Conservation (phyloP, 37 sponge, comb jelly and placozoan species). For the Cladorhizidae sp. region DNA sequence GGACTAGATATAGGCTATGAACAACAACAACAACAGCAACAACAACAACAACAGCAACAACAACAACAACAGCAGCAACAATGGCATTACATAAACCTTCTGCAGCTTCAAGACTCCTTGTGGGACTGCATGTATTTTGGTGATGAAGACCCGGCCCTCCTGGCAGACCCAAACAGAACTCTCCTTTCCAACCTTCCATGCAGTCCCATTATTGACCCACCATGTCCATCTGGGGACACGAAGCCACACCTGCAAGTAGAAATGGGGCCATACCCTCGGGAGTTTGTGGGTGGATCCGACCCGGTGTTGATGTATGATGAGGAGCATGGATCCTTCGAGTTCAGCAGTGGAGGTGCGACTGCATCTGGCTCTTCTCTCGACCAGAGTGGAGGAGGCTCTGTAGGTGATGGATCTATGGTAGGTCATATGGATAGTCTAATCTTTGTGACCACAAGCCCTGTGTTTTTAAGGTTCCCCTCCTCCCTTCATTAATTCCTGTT, state of each 20-base stretch:
- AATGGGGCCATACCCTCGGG: not conserved
- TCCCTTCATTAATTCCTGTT: no score
- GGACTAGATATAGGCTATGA: no score
- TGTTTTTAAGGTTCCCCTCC: no score
- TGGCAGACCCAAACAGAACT: not conserved
- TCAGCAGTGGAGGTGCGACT: constrained; percentile 14
- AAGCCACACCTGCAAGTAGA: not conserved
- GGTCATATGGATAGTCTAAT: no score
- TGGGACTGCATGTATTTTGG: constrained; percentile 27
- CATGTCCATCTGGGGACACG: no score
- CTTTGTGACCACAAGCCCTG: no score
- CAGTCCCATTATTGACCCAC: not conserved
- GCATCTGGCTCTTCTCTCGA: not conserved
- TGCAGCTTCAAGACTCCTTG: constrained; percentile 2
- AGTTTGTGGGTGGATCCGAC: not conserved
- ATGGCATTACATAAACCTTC: no score
- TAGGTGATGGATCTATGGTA: not conserved
- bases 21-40: no score
- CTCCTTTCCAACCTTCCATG: not conserved
- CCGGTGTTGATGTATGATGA: constrained; percentile 34
- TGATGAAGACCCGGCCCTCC: constrained; percentile 8
- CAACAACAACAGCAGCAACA: no score
- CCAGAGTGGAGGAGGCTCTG: not conserved
- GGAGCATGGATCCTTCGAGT: constrained; percentile 4
- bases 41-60: no score